A percentile compares a stretch with the other conserved stretches of the same genome.
Conservation (phyloP, 2,888 invertebrate species). For the Acanthosepion pharaonis region DNA sequence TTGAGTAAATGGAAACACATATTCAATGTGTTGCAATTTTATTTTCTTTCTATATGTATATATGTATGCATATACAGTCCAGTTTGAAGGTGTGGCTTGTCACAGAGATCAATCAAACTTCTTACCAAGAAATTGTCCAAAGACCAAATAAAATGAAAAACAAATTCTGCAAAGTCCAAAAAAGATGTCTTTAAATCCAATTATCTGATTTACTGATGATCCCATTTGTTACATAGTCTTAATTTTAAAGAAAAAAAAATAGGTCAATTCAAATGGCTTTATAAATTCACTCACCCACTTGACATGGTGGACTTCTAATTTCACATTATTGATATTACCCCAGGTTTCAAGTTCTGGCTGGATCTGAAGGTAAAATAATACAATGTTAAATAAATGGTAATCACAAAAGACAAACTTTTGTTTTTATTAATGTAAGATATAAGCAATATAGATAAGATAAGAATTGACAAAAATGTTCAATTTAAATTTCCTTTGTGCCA, state of each 20-base stretch:
- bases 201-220: background rate
- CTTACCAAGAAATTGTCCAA: too few relatives aligned
- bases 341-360: constrained; percentile 64
- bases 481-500: too few relatives aligned
- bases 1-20: too few relatives aligned
- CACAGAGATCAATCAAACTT: too few relatives aligned
- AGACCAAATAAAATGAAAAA: too few relatives aligned
- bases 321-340: constrained; percentile 65
- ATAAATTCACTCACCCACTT: constrained; percentile 64
- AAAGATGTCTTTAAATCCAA: background rate
- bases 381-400: constrained; percentile 4
- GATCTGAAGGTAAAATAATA: constrained; percentile 55
- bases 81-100: too few relatives aligned
- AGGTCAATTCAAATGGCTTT: background rate
- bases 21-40: too few relatives aligned
- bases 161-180: background rate
- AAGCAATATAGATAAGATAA: too few relatives aligned
- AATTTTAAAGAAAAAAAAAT: background rate
- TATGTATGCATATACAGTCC: too few relatives aligned
- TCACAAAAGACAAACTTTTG: background rate
- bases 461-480: too few relatives aligned
- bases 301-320: constrained; percentile 62
- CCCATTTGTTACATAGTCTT: background rate
- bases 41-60: too few relatives aligned
- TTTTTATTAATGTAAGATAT: too few relatives aligned